Base-by-base conservation (phyloP, 2,113 vertebrate species). In the Lamprotornis superbus region DNA sequence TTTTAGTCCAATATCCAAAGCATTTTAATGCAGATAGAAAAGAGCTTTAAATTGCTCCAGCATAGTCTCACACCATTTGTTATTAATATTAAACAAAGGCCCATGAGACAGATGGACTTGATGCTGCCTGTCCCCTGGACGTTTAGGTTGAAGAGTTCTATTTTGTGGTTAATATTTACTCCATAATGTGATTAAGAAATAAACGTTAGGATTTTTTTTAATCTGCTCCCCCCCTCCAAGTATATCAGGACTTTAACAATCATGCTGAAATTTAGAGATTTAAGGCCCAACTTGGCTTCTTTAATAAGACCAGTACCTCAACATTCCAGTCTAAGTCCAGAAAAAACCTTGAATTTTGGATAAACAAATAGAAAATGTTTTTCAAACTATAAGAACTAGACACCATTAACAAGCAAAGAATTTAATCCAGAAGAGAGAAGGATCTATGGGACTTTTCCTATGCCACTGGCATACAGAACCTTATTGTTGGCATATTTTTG, bases 121-220 rank as follows among this genome's bases (percentile, higher is more conserved):
- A 55, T 11, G 33, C 14, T 27, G 7, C 44, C 44, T 56, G 24
- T 44, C 17, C 40, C 8, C 27, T 22, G 11, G 37, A 53, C 37
- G 49, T 23, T 37, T 7, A 42, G 9, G 22, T 11, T 79, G 18
- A 86, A 8, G 40, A 80, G 11, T 27, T 73, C 27, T 67, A 42
- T 25, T 85, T 67, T 59, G 56, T 18, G 10, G 27, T 69, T 80
- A 57, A 28, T 31, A 33, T 15, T 20, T 64, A 37, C 15, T 49
- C 46, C 15, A 3, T 9, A 57, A 47, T 2, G 21, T 24, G 4
- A 80, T 67, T 42, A 60, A 56, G 15, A 81, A 94, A 80, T 25
- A 65, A 78, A 24, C 21, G 39, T 37, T 0, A 3, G 2, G 6
- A 11, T 7, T 63, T n/a, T 63, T 67, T 37, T 11, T 1, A 22